Conservation (phyloP, 2,797 vertebrate genomes). For the Schizothorax lantsangensis region DNA sequence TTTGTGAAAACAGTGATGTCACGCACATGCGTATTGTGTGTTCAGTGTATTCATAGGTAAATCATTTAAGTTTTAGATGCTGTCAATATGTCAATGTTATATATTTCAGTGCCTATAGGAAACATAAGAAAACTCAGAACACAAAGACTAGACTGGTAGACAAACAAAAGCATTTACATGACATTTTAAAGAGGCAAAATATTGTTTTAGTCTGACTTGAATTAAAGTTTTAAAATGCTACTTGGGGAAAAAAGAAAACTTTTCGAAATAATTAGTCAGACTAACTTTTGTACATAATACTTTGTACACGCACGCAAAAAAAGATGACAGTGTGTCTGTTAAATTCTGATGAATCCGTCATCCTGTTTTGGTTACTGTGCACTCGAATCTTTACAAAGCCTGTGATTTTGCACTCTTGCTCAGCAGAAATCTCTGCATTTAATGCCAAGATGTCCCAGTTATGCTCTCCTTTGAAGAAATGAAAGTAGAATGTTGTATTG, state of each 20-base stretch:
- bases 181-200: background rate
- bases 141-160: background rate
- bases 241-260: background rate
- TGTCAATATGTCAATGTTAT: background rate
- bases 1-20: background rate
- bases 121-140: background rate
- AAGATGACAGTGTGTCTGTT: constrained; percentile 21
- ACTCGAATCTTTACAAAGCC: background rate
- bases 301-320: background rate
- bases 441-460: constrained; percentile 42
- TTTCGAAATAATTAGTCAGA: background rate
- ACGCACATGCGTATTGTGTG: background rate
- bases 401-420: constrained; percentile 32
- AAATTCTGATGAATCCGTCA: background rate
- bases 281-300: background rate
- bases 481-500: constrained; percentile 9
- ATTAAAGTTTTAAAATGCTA: background rate
- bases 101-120: background rate
- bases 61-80: background rate
- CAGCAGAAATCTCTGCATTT: constrained; percentile 39
- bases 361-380: constrained; percentile 22
- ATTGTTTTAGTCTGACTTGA: background rate
- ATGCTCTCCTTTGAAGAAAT: constrained; percentile 51
- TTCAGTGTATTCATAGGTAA: background rate
- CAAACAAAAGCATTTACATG: background rate